Percentiles rank a stretch among this genome's conserved stretches.
Conservation (phyloP, 2,113 vertebrate genomes). For the Ellobius talpinus region DNA sequence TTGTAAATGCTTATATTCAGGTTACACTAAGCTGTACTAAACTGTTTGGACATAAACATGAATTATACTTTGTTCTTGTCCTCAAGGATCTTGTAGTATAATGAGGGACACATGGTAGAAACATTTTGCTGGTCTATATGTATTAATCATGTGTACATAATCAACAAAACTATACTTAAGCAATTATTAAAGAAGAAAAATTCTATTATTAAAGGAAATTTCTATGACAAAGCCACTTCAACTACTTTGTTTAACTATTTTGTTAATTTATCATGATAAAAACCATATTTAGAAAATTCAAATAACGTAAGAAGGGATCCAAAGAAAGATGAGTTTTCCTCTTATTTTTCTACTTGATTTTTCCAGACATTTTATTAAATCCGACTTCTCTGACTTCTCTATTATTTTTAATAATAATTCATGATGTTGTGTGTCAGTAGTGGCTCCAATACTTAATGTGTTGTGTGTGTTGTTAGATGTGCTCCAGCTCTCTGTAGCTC, state of each 20-base stretch:
- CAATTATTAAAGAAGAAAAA: slow-evolving; percentile 33
- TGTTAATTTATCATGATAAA: background rate
- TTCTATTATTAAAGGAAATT: background rate
- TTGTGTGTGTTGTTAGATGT: slow-evolving; percentile 7
- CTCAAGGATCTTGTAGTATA: slow-evolving; percentile 2
- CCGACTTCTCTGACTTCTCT: background rate
- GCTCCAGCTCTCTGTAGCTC: background rate
- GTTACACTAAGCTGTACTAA: slow-evolving; percentile 31
- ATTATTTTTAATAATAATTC: background rate
- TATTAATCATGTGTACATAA: slow-evolving; percentile 30
- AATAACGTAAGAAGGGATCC: background rate
- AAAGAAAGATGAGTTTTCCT: background rate
- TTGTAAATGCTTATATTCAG: slow-evolving; percentile 50
- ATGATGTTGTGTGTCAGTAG: background rate
- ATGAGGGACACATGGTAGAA: background rate
- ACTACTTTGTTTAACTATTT: slow-evolving; percentile 35
- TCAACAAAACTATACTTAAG: background rate
- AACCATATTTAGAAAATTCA: slow-evolving; percentile 11
- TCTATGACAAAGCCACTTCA: background rate
- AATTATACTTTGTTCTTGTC: slow-evolving; percentile 41
- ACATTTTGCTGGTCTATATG: background rate
- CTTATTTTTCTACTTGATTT: slow-evolving; percentile 38
- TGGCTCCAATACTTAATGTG: background rate
- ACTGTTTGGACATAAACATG: background rate
- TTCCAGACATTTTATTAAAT: slow-evolving; percentile 45